Percentiles rank a stretch among this genome's conserved stretches.
Evolutionary conservation across 2,113 vertebrate species (phyloP).

Genomic region (Sphyrna mokarran): DNA sequence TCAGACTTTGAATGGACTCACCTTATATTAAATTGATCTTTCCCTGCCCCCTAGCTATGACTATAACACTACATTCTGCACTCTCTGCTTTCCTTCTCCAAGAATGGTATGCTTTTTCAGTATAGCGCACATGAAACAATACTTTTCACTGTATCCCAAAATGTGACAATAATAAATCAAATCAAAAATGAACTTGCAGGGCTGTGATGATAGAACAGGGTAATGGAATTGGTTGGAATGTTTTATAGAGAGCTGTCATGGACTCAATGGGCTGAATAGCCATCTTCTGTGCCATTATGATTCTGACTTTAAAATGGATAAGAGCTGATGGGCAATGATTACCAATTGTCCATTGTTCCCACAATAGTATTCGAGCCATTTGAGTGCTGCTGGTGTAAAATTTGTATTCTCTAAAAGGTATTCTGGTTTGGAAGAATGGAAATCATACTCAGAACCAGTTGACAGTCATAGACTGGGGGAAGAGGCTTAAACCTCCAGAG

Average conservation of each 20-base stretch:
- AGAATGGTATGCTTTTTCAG: too few species aligned
- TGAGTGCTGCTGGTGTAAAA: background rate
- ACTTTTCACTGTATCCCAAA: too few species aligned
- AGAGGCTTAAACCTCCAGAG: background rate
- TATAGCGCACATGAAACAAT: too few species aligned
- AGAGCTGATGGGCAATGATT: background rate
- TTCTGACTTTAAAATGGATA: background rate
- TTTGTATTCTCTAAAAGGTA: background rate
- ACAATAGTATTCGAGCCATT: background rate
- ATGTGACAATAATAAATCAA: too few species aligned
- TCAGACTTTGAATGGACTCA: too few species aligned
- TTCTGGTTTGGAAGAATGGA: background rate
- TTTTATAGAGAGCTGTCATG: background rate
- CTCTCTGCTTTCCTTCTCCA: too few species aligned
- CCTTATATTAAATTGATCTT: too few species aligned
- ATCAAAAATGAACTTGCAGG: background rate
- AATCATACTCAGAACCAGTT: background rate
- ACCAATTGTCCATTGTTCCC: background rate
- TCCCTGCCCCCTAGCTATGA: too few species aligned
- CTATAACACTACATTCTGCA: too few species aligned
- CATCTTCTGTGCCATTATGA: background rate
- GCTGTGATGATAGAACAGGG: background rate
- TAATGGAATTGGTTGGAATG: background rate
- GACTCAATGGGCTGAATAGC: background rate
- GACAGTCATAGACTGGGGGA: too few species aligned